Percentiles rank a stretch among this genome's conserved stretches.
Conservation (phyloP, 2,797 vertebrate species). For the Onychomys arenicola region DNA sequence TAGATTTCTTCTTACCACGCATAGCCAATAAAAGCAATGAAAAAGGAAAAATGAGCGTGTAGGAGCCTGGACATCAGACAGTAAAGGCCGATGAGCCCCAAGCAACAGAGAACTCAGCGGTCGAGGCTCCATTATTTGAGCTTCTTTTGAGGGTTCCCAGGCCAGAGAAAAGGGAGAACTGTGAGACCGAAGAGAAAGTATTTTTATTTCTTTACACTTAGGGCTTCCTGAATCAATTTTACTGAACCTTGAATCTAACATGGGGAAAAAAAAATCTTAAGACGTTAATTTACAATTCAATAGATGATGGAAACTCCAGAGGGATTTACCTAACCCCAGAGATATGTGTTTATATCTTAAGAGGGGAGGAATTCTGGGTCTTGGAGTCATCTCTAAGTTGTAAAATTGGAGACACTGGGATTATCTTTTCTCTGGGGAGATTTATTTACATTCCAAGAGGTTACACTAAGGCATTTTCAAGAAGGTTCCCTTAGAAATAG, state of each 20-base stretch:
- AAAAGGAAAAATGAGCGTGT: neutral
- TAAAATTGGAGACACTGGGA: slow-evolving; percentile 65
- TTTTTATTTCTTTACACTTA: slow-evolving; percentile 32
- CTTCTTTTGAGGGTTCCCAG: slow-evolving; percentile 19
- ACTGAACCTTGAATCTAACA: slow-evolving; percentile 57
- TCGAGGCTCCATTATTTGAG: neutral
- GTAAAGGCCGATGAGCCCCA: neutral
- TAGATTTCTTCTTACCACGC: neutral
- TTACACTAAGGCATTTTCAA: slow-evolving; percentile 64
- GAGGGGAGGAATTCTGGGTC: slow-evolving; percentile 37
- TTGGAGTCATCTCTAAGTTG: slow-evolving; percentile 58
- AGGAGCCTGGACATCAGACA: neutral
- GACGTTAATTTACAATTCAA: slow-evolving; percentile 66
- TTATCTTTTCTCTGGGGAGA: slow-evolving; percentile 69
- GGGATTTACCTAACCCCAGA: slow-evolving; percentile 60
- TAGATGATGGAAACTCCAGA: slow-evolving; percentile 39
- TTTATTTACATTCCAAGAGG: slow-evolving; percentile 75
- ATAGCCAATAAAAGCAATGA: neutral
- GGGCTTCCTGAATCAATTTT: slow-evolving; percentile 53
- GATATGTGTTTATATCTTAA: slow-evolving; percentile 55
- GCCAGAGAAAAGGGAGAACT: neutral
- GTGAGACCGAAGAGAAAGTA: neutral
- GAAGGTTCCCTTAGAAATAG: slow-evolving; percentile 13
- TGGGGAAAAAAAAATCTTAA: neutral
- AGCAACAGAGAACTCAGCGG: neutral